Conservation (phyloP, 92 coral and sea anemone genomes). For the Scolanthus callimorphus region DNA sequence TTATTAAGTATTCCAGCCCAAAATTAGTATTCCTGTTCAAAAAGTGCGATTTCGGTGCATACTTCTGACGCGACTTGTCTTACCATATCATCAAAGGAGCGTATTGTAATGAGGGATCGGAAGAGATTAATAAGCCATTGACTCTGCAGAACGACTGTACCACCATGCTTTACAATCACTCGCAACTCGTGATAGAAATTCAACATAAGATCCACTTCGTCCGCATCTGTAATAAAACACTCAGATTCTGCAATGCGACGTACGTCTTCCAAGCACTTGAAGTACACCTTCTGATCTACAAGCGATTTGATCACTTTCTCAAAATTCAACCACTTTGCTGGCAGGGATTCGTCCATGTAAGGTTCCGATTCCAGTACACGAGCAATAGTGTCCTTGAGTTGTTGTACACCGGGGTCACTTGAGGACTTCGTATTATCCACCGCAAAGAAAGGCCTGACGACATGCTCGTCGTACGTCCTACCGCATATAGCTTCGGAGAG, state of each 20-base stretch:
- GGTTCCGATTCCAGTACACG: conserved; percentile 42
- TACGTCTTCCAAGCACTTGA: conserved; percentile 47
- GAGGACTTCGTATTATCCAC: too few relatives aligned
- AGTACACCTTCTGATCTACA: conserved; percentile 49
- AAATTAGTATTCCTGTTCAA: too few relatives aligned
- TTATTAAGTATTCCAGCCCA: too few relatives aligned
- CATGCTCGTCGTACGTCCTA: not conserved
- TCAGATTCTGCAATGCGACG: conserved; percentile 37
- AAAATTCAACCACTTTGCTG: too few relatives aligned
- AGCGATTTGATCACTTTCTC: conserved; percentile 50
- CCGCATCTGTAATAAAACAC: too few relatives aligned
- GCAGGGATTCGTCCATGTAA: conserved; percentile 77
- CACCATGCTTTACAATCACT: conserved; percentile 56
- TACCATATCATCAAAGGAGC: conserved; percentile 67
- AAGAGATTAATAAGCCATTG: conserved; percentile 69
- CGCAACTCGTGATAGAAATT: conserved; percentile 68
- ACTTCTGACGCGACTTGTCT: too few relatives aligned
- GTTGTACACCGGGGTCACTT: not conserved
- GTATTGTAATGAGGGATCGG: conserved; percentile 52
- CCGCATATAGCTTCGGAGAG: not conserved
- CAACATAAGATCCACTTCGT: conserved; percentile 49
- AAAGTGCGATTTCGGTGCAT: too few relatives aligned
- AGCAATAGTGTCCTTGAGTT: not conserved
- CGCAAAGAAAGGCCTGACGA: not conserved
- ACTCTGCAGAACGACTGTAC: conserved; percentile 52